Conservation (phyloP, 2,888 invertebrate species). For the Meliscaeva auricollis region DNA sequence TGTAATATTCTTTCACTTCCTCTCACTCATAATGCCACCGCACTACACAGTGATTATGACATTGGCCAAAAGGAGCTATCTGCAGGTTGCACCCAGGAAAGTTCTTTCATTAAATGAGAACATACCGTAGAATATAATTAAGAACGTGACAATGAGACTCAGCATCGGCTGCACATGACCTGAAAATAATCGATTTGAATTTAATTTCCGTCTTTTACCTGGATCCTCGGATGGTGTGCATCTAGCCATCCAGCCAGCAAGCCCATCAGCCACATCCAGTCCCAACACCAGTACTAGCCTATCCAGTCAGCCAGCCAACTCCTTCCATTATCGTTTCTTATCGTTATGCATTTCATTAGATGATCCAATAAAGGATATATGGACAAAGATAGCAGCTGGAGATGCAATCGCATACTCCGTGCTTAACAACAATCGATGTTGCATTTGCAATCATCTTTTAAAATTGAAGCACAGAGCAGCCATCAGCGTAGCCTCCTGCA, state of each 20-base stretch:
- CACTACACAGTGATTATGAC: conserved; percentile 61
- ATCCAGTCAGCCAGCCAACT: background rate
- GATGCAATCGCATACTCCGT: conserved; percentile 22
- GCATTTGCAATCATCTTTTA: conserved; percentile 45
- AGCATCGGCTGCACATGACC: conserved; percentile 74
- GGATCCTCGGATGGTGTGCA: background rate
- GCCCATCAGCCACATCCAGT: background rate
- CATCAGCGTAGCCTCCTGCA: background rate
- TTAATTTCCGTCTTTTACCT: conserved; percentile 61
- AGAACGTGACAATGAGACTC: conserved; percentile 75
- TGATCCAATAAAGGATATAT: conserved; percentile 50
- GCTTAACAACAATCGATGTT: conserved; percentile 39
- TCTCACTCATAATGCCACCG: background rate
- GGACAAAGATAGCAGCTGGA: conserved; percentile 20
- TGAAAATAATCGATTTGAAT: conserved; percentile 76
- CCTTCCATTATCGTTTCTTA: conserved; percentile 46
- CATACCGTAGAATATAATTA: conserved; percentile 72
- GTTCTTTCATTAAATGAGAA: conserved; percentile 73
- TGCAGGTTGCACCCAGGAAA: conserved; percentile 67
- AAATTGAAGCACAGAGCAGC: conserved; percentile 33
- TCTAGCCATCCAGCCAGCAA: background rate
- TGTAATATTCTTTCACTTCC: background rate
- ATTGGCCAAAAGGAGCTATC: conserved; percentile 72
- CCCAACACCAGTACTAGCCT: background rate
- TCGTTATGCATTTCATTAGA: conserved; percentile 66